These are phyloP conservation scores for Microtus richardsoni DNA, from an alignment of 2,113 vertebrate genomes.

Conservation along the genomic window DNA sequence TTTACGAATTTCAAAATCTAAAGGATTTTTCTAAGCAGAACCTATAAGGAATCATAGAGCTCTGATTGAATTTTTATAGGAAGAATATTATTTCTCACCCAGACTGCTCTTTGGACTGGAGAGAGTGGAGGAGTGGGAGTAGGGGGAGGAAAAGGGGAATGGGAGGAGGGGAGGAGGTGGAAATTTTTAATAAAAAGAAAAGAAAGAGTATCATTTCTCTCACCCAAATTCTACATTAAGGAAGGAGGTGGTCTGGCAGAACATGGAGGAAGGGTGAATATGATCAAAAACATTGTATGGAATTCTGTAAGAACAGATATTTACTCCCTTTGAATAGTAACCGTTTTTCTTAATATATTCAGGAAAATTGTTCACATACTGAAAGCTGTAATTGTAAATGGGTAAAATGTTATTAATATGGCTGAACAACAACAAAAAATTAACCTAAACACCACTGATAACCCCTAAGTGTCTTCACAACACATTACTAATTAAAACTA, in stretches of 20 bases:
- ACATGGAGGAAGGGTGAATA: neutral
- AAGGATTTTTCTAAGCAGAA: conserved; percentile 14
- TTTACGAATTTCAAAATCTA: conserved; percentile 39
- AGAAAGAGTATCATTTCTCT: neutral
- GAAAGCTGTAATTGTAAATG: conserved; percentile 12
- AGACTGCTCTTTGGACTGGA: too few relatives aligned
- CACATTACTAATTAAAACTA: conserved; percentile 42
- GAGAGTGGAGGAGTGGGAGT: too few relatives aligned
- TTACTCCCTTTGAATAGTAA: neutral
- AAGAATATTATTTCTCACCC: neutral
- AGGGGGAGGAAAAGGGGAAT: too few relatives aligned
- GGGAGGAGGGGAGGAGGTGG: too few relatives aligned
- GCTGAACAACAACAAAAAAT: neutral
- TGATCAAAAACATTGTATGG: neutral
- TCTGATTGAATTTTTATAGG: neutral
- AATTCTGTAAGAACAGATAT: neutral
- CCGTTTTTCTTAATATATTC: neutral
- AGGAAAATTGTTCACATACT: neutral
- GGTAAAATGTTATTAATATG: neutral
- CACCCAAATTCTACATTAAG: neutral
- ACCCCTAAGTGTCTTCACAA: neutral
- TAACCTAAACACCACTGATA: neutral
- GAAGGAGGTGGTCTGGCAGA: neutral
- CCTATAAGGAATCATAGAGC: neutral
- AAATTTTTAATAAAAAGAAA: too few relatives aligned